Evolutionary conservation across 2,113 vertebrate genomes (phyloP), one percentile per base, ranked within the genome.

Genomic region (Misgurnus anguillicaudatus): DNA sequence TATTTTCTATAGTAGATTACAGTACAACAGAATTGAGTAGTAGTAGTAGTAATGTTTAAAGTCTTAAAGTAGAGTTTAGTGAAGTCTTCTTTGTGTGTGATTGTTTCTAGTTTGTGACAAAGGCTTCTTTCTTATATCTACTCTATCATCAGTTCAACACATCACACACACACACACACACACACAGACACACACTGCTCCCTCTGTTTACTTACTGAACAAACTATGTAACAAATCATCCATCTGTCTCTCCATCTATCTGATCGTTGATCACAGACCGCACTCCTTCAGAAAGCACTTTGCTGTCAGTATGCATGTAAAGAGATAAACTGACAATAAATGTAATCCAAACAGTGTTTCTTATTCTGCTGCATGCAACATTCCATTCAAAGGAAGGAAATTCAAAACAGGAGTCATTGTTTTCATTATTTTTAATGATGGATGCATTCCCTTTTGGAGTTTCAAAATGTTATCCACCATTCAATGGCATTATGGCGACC

Each of bases 121-220:
- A 80, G 63, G 19, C 62, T 45, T 62, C 69, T 51, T 60, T 61
- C 69, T 82, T 51, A 39, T 19, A 31, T 31, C 24, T 31, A 21
- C 31, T 38, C 60, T 78, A 73, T 61, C 65, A 82, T 61, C 41
- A 67, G 42, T 62, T 53, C 55, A 73, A 62, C 67, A 39, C 75
- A 67, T 9, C 7, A 19, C 14, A 55, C 41, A 19, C 16, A 51
- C 13, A 47, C 14, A 36, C 60, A 63, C 21, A 76, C 9, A 36
- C 58, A 19, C 16, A 51, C 13, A 47, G 14, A 36, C 60, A 63
- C 21, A 76, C 9, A 36, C 58, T 9, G n/a, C 24, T 60, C 31
- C 17, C 9, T 57, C 24, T 71, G 68, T 71, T 70, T 41, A 55
- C 68, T 55, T 11, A 4, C n/a, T 6, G 70, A 73, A n/a, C 70